Base-by-base conservation (phyloP, 2,113 vertebrate genomes). In the Epinephelus moara region DNA sequence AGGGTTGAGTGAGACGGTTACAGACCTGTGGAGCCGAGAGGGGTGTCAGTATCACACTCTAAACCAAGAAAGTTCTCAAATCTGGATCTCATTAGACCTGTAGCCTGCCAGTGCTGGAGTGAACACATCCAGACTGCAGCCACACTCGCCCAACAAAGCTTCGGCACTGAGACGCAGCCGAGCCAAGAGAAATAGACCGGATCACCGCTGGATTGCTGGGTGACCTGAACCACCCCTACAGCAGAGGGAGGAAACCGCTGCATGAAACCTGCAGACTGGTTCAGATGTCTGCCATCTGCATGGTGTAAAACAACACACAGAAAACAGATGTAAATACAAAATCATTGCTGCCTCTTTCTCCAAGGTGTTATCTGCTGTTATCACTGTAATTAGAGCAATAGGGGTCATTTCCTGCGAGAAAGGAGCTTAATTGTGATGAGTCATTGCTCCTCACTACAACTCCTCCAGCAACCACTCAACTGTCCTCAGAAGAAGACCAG, bases 71-170 rank as follows among this genome's bases (percentile, higher is more conserved):
- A 59, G 47, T 57, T 78, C 61, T 68, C 72, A 74, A 84, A 89
- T 90, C 92, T 95, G 93, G 92, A 90, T 92, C 85, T 90, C 89
- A 92, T 95, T 94, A 94, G 57, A 63, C 10, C 37, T 70, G 52
- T 30, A 82, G 88, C 75, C 77, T 82, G 84, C 85, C 89, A 91
- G 84, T 37, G 55, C 62, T 78, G 81, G 61, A 75, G 67, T 83
- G 79, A 92, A 88, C 75, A 68, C 85, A 82, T 90, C 76, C 84
- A 88, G 86, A 72, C 78, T 81, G 79, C 75, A 89, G 80, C 85
- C 84, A 70, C 61, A 73, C 70, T 88, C 73, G 25, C 81, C 84
- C 85, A 68, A 81, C 64, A 88, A 80, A 91, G 84, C 79, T 59
- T 63, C 49, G 64, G 68, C 37, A 47, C 85, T 55, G 75, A 91